Base-by-base conservation (phyloP, 92 coral and sea anemone species). In the Zoanthus gigantus region DNA sequence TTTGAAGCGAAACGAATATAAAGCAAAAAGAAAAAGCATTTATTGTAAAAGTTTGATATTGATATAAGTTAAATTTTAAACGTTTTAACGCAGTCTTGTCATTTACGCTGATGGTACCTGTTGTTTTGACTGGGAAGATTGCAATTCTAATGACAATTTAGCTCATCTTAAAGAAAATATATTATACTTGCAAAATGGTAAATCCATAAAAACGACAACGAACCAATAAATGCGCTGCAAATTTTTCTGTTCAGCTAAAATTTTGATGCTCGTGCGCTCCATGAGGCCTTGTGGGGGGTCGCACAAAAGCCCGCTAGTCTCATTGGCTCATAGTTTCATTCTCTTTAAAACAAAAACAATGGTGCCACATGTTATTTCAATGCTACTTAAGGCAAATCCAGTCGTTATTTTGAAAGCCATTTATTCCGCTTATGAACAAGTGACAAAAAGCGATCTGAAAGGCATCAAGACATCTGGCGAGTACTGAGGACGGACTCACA, bases 311-410 rank as follows among this genome's bases (percentile, higher is more conserved):
- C 86, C 85, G 61, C 71, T 87, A 34, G 29, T 56, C 81, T 94
- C 97, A 97, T 97, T 97, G 99, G 99, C 78, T 76, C 63, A 88
- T 58, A 31, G 60, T 82, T 89, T 63, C 84, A 94, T 92, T 86
- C 92, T 78, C 91, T 95, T 96, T 95, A 86, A 88, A 82, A 89
- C 86, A 87, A 89, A 60, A 90, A 97, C 99, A 97, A 97, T 95
- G 74, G 86, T 88, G 91, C 99, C 99, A 97, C 99, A 97, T 97
- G 99, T 95, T 93, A 88, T 90, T 71, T 89, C 82, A 95, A 91
- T 77, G 89, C 94, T 89, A 82, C 94, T 91, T 88, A 89, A 77
- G 90, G 90, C 90, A 88, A 92, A 78, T 85, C 92, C 89, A 94
- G 94, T 88, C 94, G 93, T 87, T 94, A 89, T 90, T 93, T 95